Evolutionary conservation across 2,888 invertebrate genomes (phyloP).

Genomic region (Pemphredon lugubris): DNA sequence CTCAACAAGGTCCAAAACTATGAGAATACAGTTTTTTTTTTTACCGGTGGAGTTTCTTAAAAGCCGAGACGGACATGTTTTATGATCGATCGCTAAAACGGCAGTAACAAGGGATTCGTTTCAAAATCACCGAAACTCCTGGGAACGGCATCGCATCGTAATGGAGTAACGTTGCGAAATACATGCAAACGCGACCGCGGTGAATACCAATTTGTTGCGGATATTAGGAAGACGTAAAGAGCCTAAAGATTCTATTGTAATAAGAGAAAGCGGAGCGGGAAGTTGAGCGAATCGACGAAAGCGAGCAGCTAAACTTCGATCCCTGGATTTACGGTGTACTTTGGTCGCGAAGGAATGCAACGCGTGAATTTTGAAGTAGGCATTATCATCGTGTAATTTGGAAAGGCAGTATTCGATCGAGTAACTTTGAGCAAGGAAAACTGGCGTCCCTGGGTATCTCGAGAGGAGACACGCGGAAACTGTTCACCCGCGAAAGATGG

Average conservation of each 20-base stretch:
- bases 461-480: neutral
- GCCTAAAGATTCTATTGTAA: slow-evolving; percentile 61
- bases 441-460: too few relatives aligned
- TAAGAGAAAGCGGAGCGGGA: slow-evolving; percentile 67
- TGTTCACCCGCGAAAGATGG: neutral
- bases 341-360: slow-evolving; percentile 37
- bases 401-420: slow-evolving; percentile 9
- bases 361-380: slow-evolving; percentile 11
- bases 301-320: slow-evolving; percentile 38
- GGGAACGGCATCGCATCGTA: too few relatives aligned
- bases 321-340: slow-evolving; percentile 46
- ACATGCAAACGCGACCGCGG: slow-evolving; percentile 12
- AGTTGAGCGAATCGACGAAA: slow-evolving; percentile 59
- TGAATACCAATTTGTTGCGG: slow-evolving; percentile 34
- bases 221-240: slow-evolving; percentile 41
- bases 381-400: slow-evolving; percentile 34
- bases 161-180: slow-evolving; percentile 3
- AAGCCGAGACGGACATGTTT: neutral
- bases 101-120: too few relatives aligned
- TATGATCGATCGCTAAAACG: neutral
- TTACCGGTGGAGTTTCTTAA: neutral
- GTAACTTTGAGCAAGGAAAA: neutral
- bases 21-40: neutral
- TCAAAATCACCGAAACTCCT: too few relatives aligned
- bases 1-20: neutral